Percentiles rank a stretch among this genome's conserved stretches.
phyloP scores from a whole-genome alignment of 2,113 vertebrate species.

The Thunnus thynnus region DNA sequence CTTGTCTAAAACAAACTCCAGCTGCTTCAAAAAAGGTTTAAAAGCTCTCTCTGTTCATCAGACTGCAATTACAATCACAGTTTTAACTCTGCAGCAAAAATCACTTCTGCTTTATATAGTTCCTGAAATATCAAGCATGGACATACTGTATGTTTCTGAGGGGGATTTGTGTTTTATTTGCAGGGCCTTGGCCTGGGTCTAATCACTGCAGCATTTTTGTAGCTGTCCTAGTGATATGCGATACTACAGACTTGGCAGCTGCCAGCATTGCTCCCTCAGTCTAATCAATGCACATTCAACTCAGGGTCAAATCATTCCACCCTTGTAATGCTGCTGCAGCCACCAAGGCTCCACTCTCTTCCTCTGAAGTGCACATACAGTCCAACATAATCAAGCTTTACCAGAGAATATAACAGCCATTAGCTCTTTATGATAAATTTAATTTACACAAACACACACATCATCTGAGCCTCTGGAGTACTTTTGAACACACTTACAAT shows the following conservation, averaged over 20 bases:
- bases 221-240: constrained; percentile 47
- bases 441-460: not conserved
- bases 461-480: not conserved
- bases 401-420: not conserved
- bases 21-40: not conserved
- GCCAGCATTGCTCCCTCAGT: constrained; percentile 1
- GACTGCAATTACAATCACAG: not conserved
- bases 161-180: not conserved
- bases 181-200: constrained; percentile 1
- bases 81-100: constrained; percentile 4
- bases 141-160: not conserved
- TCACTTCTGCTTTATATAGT: not conserved
- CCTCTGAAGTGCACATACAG: not conserved
- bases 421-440: too few relatives aligned
- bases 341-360: not conserved
- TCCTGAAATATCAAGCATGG: not conserved
- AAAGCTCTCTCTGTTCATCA: too few relatives aligned
- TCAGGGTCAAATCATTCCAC: constrained; percentile 15
- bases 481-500: not conserved
- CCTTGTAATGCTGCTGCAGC: constrained; percentile 16
- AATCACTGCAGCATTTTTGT: constrained; percentile 56
- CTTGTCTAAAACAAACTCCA: not conserved
- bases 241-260: constrained; percentile 51
- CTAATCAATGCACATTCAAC: constrained; percentile 48
- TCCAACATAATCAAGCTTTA: not conserved